Conservation (phyloP, 35 echinoderm and acorn worm species). For the Ophiothrix spiculata region DNA sequence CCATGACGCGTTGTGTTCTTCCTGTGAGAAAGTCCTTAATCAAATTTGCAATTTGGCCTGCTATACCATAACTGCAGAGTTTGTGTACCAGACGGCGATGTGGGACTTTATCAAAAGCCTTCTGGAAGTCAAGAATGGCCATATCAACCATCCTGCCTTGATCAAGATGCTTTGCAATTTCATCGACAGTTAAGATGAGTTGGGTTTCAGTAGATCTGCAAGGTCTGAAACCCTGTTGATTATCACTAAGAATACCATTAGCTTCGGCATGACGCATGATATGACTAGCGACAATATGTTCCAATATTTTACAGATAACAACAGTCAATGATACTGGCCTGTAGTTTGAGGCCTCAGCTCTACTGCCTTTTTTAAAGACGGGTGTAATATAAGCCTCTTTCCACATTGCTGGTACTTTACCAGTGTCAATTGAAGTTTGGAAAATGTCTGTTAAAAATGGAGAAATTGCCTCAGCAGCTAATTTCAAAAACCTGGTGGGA, state of each 20-base stretch:
- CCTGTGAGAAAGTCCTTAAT: constrained; percentile 20
- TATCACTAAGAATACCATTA: not conserved
- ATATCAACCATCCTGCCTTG: constrained; percentile 13
- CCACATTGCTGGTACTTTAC: constrained; percentile 26
- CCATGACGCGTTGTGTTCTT: constrained; percentile 15
- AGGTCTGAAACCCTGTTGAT: constrained; percentile 29
- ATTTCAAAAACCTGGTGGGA: constrained; percentile 34
- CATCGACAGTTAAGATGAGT: constrained; percentile 11
- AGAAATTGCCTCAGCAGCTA: not conserved
- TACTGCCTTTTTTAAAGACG: constrained; percentile 24
- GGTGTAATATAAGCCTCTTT: constrained; percentile 39
- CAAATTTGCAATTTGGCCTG: constrained; percentile 13
- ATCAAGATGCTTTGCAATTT: constrained; percentile 4
- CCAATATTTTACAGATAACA: no score
- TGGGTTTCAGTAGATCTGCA: constrained; percentile 21
- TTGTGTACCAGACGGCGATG: constrained; percentile 21
- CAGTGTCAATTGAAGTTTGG: constrained; percentile 5
- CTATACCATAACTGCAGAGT: constrained; percentile 28
- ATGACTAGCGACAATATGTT: no score
- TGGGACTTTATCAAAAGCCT: constrained; percentile 30
- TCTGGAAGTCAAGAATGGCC: constrained; percentile 17
- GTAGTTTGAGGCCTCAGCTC: constrained; percentile 39
- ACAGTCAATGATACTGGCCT: no score
- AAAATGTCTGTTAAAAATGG: constrained; percentile 1
- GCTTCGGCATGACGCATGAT: constrained; percentile 12